Evolutionary conservation across 2,113 vertebrate genomes (phyloP).

Genomic region (Junco hyemalis): DNA sequence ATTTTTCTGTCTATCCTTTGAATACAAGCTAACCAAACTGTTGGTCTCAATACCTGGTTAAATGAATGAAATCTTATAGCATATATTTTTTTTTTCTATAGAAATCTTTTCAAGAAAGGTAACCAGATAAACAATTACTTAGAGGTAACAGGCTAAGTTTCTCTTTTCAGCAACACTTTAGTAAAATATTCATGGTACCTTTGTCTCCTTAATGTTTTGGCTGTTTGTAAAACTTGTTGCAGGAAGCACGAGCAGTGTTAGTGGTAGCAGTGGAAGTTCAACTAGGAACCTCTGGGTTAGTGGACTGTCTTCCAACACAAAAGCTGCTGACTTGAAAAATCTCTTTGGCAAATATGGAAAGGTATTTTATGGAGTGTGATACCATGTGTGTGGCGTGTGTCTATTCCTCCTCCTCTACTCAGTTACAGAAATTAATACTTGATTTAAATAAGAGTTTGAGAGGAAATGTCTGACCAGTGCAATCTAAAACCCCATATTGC

Average conservation of each 20-base stretch:
- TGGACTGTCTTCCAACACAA: constrained; percentile 95
- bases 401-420: neutral
- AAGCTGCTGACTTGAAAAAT: constrained; percentile 97
- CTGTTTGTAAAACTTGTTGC: constrained; percentile 65
- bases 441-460: neutral
- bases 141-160: constrained; percentile 48
- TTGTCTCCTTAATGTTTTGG: constrained; percentile 33
- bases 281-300: constrained; percentile 96
- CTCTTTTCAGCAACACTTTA: constrained; percentile 21
- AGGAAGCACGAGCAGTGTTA: constrained; percentile 79
- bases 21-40: neutral
- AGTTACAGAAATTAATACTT: neutral
- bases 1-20: neutral
- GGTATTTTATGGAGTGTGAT: constrained; percentile 73
- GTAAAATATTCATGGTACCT: neutral
- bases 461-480: neutral
- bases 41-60: neutral
- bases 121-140: constrained; percentile 35
- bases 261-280: constrained; percentile 83
- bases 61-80: constrained; percentile 13
- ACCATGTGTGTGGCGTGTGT: neutral
- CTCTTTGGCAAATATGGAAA: constrained; percentile 98
- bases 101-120: constrained; percentile 49
- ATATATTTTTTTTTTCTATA: constrained; percentile 7
- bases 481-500: neutral